phyloP scores from a whole-genome alignment of 2,888 invertebrate species.

The Lepidocyrtoides sp. region DNA sequence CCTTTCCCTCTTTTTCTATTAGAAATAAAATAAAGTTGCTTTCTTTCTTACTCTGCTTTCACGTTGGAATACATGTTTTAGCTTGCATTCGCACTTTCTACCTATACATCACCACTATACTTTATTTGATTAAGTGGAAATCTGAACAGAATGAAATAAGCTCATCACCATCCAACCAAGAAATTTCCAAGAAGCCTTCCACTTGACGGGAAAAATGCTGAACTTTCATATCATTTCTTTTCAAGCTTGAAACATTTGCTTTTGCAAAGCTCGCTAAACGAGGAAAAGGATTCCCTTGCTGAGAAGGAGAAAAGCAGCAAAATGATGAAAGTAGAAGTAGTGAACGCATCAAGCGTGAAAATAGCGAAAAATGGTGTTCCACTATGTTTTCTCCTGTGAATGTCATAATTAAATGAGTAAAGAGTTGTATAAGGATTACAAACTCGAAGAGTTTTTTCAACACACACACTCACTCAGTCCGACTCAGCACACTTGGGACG shows the following conservation, averaged over 20 bases:
- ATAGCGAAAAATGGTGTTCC: neutral
- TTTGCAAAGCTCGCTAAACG: neutral
- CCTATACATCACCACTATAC: neutral
- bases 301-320: neutral
- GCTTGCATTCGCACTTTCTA: conserved; percentile 13
- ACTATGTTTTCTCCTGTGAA: neutral
- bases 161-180: neutral
- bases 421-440: conserved; percentile 24
- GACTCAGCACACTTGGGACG: neutral
- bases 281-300: neutral
- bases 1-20: neutral
- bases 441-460: neutral
- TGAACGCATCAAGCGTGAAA: conserved; percentile 6
- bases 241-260: conserved; percentile 3
- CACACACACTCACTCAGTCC: neutral
- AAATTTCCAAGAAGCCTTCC: conserved; percentile 1
- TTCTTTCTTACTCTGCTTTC: neutral
- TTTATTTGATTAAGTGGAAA: conserved; percentile 56
- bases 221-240: neutral
- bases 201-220: neutral
- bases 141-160: conserved; percentile 38
- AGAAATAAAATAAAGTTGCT: too few species aligned
- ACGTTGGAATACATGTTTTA: neutral
- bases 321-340: neutral
- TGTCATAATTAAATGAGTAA: conserved; percentile 54